Conservation (phyloP, 2,797 vertebrate genomes). For the Notamacropus eugenii region DNA sequence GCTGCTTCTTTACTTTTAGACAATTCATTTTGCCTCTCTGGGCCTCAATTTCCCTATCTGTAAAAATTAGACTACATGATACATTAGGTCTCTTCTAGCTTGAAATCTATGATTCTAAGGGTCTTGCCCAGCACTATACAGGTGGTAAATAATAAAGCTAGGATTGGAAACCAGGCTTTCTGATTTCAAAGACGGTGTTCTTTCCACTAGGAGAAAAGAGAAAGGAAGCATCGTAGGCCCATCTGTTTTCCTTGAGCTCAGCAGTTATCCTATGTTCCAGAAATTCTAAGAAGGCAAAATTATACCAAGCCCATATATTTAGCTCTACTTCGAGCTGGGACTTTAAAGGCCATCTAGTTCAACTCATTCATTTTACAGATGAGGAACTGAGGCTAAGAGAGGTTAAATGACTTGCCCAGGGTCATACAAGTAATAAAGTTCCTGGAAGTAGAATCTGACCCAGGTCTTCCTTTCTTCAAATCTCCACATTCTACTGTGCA, state of each 20-base stretch:
- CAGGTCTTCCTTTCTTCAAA: background rate
- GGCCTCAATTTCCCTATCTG: background rate
- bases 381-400: background rate
- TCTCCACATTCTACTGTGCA: background rate
- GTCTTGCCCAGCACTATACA: background rate
- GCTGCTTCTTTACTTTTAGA: background rate
- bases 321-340: background rate
- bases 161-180: background rate
- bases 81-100: background rate
- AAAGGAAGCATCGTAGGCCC: background rate
- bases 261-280: background rate
- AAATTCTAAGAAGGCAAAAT: background rate
- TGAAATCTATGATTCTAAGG: background rate
- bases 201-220: background rate
- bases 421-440: background rate
- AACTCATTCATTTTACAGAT: background rate
- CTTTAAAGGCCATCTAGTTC: background rate
- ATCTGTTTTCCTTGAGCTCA: background rate
- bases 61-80: background rate
- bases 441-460: background rate
- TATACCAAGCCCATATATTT: background rate
- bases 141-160: background rate
- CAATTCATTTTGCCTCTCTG: background rate
- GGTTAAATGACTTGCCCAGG: background rate
- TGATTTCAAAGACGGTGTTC: background rate